Conservation (phyloP, 2,113 vertebrate species). For the Salvelinus sp. region DNA sequence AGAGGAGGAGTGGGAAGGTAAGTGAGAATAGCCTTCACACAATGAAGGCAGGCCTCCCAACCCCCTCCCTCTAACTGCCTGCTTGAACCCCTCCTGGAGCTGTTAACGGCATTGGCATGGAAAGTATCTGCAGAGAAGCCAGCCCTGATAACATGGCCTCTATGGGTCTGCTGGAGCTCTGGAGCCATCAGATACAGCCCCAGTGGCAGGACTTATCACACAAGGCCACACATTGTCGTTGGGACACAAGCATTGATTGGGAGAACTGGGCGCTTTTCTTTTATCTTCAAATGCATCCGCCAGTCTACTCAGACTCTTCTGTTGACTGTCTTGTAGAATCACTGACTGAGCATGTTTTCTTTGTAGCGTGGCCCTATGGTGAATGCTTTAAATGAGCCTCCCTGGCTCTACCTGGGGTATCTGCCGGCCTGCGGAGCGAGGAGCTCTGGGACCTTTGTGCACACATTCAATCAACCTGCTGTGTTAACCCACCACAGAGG, state of each 20-base stretch:
- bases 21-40: constrained; percentile 11
- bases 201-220: constrained; percentile 32
- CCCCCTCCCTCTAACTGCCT: constrained; percentile 28
- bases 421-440: neutral
- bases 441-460: neutral
- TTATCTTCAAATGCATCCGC: constrained; percentile 28
- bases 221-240: constrained; percentile 3
- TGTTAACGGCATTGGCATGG: constrained; percentile 64
- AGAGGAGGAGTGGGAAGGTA: constrained; percentile 35
- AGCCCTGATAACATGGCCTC: constrained; percentile 10
- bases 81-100: constrained; percentile 33
- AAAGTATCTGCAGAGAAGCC: constrained; percentile 50
- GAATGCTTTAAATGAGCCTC: too few relatives aligned
- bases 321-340: too few relatives aligned
- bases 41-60: constrained; percentile 18
- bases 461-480: neutral
- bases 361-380: too few relatives aligned
- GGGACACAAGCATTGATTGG: neutral
- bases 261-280: constrained; percentile 25
- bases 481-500: neutral
- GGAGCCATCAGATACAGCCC: constrained; percentile 37
- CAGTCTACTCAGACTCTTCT: neutral
- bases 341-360: too few relatives aligned
- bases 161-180: constrained; percentile 40
- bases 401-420: neutral